phyloP scores from a whole-genome alignment of 2,113 vertebrate genomes.

The Miniopterus natalensis region DNA sequence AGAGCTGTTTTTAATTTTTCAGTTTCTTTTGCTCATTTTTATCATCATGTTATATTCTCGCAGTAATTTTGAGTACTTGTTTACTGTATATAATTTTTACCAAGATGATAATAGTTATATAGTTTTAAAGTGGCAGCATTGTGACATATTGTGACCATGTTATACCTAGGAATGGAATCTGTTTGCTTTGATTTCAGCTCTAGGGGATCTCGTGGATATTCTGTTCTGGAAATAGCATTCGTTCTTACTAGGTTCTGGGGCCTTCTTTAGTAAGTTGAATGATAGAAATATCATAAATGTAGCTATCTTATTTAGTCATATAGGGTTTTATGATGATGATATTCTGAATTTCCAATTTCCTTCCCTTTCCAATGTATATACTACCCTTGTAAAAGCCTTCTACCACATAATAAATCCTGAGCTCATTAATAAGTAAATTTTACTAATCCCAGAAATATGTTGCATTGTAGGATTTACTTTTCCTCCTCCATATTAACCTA shows the following conservation, averaged over 20 bases:
- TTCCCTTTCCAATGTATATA: not conserved
- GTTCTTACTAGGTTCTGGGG: not conserved
- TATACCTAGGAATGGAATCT: not conserved
- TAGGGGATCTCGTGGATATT: not conserved
- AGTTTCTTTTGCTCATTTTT: not conserved
- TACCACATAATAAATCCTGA: slow-evolving; percentile 27
- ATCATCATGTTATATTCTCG: not conserved
- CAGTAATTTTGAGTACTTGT: not conserved
- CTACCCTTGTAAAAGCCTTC: not conserved
- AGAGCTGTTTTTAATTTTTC: not conserved
- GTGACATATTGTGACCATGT: not conserved
- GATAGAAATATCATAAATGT: not conserved
- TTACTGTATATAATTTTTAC: not conserved
- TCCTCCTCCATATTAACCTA: not conserved
- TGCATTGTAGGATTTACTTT: not conserved
- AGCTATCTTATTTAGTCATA: not conserved
- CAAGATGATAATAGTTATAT: not conserved
- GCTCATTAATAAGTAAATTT: slow-evolving; percentile 31
- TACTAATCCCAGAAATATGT: not conserved
- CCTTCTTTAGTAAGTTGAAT: slow-evolving; percentile 30
- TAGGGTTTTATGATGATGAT: not conserved
- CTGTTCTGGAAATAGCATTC: slow-evolving; percentile 16
- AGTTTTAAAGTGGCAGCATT: not conserved
- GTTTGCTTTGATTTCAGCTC: not conserved
- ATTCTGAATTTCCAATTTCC: not conserved